Evolutionary conservation across 2,888 invertebrate species (phyloP).

Genomic region (Drosophila putrida): DNA sequence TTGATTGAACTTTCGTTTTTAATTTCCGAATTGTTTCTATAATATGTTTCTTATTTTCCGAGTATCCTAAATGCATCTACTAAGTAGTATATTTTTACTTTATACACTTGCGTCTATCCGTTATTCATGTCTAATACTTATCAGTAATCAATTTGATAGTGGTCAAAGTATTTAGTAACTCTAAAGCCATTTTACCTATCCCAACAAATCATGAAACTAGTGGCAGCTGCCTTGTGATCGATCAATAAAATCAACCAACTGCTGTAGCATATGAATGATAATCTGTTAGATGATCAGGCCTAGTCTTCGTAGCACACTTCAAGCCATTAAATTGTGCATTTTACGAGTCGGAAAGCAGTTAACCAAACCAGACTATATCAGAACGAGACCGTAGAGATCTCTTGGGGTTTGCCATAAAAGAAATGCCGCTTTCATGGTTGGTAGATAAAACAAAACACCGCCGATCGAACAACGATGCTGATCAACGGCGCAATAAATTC

Average conservation of each 20-base stretch:
- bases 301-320: conserved; percentile 56
- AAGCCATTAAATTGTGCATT: conserved; percentile 69
- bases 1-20: no score
- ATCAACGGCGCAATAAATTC: conserved; percentile 76
- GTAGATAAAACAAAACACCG: conserved; percentile 71
- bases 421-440: conserved; percentile 54
- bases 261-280: conserved; percentile 26
- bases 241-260: conserved; percentile 52
- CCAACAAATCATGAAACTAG: conserved; percentile 19
- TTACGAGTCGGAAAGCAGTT: conserved; percentile 53
- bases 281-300: conserved; percentile 52
- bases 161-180: neutral
- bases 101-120: no score
- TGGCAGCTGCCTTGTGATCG: conserved; percentile 43
- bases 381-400: conserved; percentile 20
- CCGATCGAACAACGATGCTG: conserved; percentile 38
- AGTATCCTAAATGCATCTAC: no score
- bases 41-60: neutral
- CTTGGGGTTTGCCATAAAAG: conserved; percentile 50
- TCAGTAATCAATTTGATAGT: no score
- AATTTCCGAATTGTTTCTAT: no score
- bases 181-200: neutral
- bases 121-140: neutral
- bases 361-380: conserved; percentile 26
- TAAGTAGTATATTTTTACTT: no score